These are phyloP conservation scores for Oceanodroma leucorhoa DNA, from an alignment of 2,797 vertebrate genomes.

Conservation along the genomic window DNA sequence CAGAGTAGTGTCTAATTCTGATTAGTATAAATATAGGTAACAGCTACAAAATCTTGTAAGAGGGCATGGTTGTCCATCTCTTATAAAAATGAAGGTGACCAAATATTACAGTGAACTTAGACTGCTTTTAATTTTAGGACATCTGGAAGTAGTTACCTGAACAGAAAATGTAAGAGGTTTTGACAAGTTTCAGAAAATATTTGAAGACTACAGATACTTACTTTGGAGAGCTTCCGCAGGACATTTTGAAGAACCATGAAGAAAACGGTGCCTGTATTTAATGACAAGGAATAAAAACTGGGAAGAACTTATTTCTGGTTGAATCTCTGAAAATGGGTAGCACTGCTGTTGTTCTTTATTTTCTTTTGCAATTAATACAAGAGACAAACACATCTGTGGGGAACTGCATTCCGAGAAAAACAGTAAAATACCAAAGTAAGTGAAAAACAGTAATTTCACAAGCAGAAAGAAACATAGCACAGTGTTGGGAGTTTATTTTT, in stretches of 20 bases:
- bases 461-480: background rate
- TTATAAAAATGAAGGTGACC: background rate
- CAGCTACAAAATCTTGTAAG: background rate
- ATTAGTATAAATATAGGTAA: background rate
- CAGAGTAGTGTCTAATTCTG: background rate
- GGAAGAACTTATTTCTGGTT: background rate
- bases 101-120: background rate
- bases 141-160: background rate
- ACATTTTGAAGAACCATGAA: background rate
- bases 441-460: background rate
- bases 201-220: background rate
- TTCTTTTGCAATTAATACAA: background rate
- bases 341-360: background rate
- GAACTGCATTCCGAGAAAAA: slow-evolving; percentile 74
- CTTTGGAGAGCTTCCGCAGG: background rate
- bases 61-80: background rate
- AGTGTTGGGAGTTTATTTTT: background rate
- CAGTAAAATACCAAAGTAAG: slow-evolving; percentile 74
- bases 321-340: background rate
- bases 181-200: background rate
- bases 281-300: background rate
- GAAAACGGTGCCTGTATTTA: background rate
- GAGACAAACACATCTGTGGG: background rate
- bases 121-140: background rate
- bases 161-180: background rate